Conservation (phyloP, 1,140 invertebrate species). For the Cydia fagiglandana region DNA sequence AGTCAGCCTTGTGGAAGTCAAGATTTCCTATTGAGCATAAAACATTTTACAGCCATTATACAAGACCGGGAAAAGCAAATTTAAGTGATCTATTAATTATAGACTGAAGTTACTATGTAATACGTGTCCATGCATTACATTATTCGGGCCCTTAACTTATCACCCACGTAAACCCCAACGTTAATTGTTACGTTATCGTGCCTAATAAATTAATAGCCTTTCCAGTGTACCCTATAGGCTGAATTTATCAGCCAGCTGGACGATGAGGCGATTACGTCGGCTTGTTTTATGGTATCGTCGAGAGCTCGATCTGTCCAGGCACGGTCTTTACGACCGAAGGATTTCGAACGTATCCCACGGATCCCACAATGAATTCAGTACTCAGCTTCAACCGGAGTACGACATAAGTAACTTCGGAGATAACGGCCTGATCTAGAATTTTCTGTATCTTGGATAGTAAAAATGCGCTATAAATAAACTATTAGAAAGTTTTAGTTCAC, state of each 20-base stretch:
- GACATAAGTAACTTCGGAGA: not conserved
- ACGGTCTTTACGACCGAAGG: slow-evolving; percentile 11
- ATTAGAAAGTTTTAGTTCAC: too few species aligned
- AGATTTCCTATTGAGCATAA: not conserved
- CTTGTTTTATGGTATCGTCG: slow-evolving; percentile 46
- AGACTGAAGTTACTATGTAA: not conserved
- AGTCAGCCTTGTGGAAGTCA: too few species aligned
- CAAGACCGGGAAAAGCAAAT: not conserved
- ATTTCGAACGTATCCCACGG: slow-evolving; percentile 13
- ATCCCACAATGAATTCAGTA: not conserved
- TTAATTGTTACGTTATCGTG: slow-evolving; percentile 31
- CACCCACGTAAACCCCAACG: slow-evolving; percentile 16
- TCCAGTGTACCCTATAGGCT: slow-evolving; percentile 24
- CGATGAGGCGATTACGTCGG: slow-evolving; percentile 42
- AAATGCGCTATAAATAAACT: too few species aligned
- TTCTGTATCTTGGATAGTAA: not conserved
- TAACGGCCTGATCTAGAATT: not conserved
- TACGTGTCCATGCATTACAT: slow-evolving; percentile 14
- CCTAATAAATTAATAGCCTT: slow-evolving; percentile 26
- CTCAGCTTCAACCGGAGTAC: too few species aligned
- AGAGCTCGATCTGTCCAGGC: slow-evolving; percentile 23
- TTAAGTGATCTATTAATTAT: not conserved
- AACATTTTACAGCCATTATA: too few species aligned
- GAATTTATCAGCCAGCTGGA: slow-evolving; percentile 28
- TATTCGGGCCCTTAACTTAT: not conserved